Evolutionary conservation across 2,888 invertebrate species (phyloP), one percentile per base, ranked within the genome.

Genomic region (Iselma pallidipennis): DNA sequence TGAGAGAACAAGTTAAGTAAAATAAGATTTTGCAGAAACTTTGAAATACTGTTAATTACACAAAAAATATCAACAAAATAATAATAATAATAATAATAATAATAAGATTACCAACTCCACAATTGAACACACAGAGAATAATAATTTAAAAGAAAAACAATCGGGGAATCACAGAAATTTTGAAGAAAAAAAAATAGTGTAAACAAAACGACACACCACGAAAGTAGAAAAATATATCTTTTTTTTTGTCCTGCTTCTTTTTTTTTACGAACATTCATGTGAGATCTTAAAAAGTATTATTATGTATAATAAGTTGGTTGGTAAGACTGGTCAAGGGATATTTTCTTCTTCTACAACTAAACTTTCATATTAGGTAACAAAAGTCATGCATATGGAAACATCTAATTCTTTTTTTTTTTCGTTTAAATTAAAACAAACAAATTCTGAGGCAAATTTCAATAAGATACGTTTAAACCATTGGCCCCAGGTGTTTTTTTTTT

Each of bases 401-500:
- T 49, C 56, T 42, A 55, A 53, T 58, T 51, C 55, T 31, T 50
- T 55, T 57, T 31, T 50, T 55, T 55, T 61, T 60, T 66, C 56
- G 56, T 6, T 10, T 21, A 19, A 45, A 21, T 7, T 2, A 21
- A 45, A 42, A 4, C 1, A 42, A 48, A 55, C 50, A 55, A 70
- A 59, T 59, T 76, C 78, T 78, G 79, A 79, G 78, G 79, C 79
- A 76, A 75, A 61, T 69, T 70, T 74, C 52, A 74, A 76, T 79
- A 77, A 79, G 79, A 79, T 79, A 78, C 76, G 77, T 77, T 76
- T 73, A 70, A 73, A 74, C 67, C 71, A 76, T 79, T 80, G 80
- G 80, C 80, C 80, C 80, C 80, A 79, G 80, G 45, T 72, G 66
- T 67, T 61, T 69, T 69, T 66, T 70, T 72, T 70, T 60, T 60